Conservation (phyloP, 2,888 invertebrate genomes). For the Andrena dorsata region DNA sequence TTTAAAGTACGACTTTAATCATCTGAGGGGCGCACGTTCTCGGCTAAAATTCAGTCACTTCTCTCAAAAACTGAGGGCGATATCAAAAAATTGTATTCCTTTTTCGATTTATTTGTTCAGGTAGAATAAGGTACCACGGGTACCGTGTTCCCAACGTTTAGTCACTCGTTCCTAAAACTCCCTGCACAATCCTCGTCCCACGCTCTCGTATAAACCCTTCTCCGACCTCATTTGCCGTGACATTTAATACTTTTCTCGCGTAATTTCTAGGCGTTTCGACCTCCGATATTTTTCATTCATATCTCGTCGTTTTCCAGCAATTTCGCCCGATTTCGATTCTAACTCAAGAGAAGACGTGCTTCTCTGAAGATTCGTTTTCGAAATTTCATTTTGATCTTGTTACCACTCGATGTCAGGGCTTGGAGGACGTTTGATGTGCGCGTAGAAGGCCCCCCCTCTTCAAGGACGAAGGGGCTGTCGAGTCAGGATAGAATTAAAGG, state of each 20-base stretch:
- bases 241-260: not conserved
- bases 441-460: constrained; percentile 69
- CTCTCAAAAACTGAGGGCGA: too few relatives aligned
- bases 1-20: too few relatives aligned
- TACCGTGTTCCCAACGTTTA: too few relatives aligned
- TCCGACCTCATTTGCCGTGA: not conserved
- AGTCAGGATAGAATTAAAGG: constrained; percentile 84
- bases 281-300: not conserved
- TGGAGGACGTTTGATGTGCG: constrained; percentile 70
- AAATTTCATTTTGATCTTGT: constrained; percentile 76
- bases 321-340: not conserved
- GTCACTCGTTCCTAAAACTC: too few relatives aligned
- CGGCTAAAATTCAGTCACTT: too few relatives aligned
- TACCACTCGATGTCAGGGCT: constrained; percentile 61
- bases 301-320: not conserved
- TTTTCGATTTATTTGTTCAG: too few relatives aligned
- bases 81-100: too few relatives aligned
- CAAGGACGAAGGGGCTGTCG: constrained; percentile 76
- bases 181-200: not conserved
- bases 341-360: not conserved
- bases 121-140: too few relatives aligned
- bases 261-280: not conserved
- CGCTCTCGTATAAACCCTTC: not conserved
- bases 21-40: too few relatives aligned
- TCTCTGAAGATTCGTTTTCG: constrained; percentile 48